Conservation (phyloP, 2,888 invertebrate genomes). For the Cinara cedri region DNA sequence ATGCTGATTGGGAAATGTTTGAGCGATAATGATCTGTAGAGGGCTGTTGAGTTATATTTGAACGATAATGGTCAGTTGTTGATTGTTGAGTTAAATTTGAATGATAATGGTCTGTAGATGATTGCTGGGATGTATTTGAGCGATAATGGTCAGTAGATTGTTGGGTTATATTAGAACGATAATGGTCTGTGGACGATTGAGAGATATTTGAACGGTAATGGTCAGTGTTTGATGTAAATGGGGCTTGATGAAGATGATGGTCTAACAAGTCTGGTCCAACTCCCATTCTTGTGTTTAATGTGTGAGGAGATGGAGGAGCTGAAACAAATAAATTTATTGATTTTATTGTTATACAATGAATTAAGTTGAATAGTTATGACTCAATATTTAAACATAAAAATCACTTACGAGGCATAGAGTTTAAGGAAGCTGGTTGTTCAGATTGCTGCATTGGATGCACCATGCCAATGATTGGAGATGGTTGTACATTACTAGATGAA, state of each 20-base stretch:
- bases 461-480: slow-evolving; percentile 74
- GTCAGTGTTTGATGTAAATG: slow-evolving; percentile 53
- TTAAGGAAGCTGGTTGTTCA: slow-evolving; percentile 67
- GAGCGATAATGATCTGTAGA: slow-evolving; percentile 50
- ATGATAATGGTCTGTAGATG: slow-evolving; percentile 56
- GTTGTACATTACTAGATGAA: slow-evolving; percentile 58
- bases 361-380: slow-evolving; percentile 58
- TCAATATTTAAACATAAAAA: slow-evolving; percentile 37
- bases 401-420: slow-evolving; percentile 83
- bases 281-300: slow-evolving; percentile 58
- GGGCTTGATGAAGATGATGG: slow-evolving; percentile 47
- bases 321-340: slow-evolving; percentile 59
- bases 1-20: slow-evolving; percentile 32
- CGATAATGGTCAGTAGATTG: slow-evolving; percentile 57
- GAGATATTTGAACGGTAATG: slow-evolving; percentile 53
- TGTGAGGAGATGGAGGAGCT: slow-evolving; percentile 84
- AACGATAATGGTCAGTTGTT: slow-evolving; percentile 43
- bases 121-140: slow-evolving; percentile 46
- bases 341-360: not conserved
- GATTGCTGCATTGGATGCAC: slow-evolving; percentile 78
- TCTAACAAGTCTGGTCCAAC: slow-evolving; percentile 52
- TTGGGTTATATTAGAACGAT: slow-evolving; percentile 48
- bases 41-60: slow-evolving; percentile 39
- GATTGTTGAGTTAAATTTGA: slow-evolving; percentile 52
- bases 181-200: slow-evolving; percentile 55